Conservation (phyloP, 2,888 invertebrate species). For the Phlogophora meticulosa region DNA sequence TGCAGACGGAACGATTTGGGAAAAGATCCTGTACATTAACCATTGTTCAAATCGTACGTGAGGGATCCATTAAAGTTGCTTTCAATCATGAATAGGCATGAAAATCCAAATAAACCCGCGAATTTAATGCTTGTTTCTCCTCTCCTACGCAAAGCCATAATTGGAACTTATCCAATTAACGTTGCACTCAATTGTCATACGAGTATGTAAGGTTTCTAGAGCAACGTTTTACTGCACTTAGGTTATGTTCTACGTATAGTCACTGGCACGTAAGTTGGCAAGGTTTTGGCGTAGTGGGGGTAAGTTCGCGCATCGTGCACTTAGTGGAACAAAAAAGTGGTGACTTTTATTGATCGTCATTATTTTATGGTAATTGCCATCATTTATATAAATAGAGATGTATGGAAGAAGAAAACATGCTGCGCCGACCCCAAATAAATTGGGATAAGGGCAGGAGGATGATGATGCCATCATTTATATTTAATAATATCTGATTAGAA, state of each 20-base stretch:
- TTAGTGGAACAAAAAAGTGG: no score
- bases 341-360: no score
- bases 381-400: no score
- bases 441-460: no score
- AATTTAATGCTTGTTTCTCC: not conserved
- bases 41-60: not conserved
- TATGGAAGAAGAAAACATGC: no score
- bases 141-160: not conserved
- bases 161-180: conserved; percentile 66
- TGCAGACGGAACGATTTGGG: not conserved
- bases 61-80: not conserved
- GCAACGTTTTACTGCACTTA: conserved; percentile 28
- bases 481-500: no score
- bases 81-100: not conserved
- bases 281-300: no score
- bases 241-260: conserved; percentile 23
- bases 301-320: no score
- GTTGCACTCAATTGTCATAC: conserved; percentile 50
- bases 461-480: no score
- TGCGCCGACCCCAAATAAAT: no score
- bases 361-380: no score
- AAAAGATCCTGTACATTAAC: not conserved
- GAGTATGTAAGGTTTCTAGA: conserved; percentile 64
- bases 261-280: conserved; percentile 22
- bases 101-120: not conserved